These are phyloP conservation scores for Pao palembangensis DNA, from an alignment of 2,113 vertebrate genomes.

Conservation along the genomic window DNA sequence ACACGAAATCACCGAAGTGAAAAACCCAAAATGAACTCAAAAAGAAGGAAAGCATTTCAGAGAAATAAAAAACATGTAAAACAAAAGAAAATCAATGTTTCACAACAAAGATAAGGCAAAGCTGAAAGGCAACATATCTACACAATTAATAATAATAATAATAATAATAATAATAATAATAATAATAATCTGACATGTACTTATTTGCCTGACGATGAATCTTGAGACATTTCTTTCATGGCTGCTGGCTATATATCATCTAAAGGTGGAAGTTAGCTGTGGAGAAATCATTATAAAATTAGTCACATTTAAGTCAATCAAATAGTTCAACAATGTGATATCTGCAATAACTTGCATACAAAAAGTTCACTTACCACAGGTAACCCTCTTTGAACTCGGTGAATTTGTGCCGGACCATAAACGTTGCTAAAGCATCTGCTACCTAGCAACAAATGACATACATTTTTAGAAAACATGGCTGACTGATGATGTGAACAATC, in stretches of 20 bases:
- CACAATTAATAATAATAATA: constrained; percentile 49
- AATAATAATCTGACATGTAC: constrained; percentile 27
- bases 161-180: constrained; percentile 40
- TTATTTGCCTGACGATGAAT: constrained; percentile 43
- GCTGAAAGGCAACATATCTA: constrained; percentile 59
- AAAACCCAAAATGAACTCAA: constrained; percentile 60
- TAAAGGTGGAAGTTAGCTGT: constrained; percentile 59
- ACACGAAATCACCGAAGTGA: constrained; percentile 53
- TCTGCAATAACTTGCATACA: neutral
- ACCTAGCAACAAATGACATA: constrained; percentile 72
- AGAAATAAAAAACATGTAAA: constrained; percentile 44
- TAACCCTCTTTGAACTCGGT: constrained; percentile 93
- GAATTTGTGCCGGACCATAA: constrained; percentile 96
- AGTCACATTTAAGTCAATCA: too few species aligned
- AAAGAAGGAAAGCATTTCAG: constrained; percentile 39
- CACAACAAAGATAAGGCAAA: constrained; percentile 66
- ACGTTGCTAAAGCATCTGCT: constrained; percentile 92
- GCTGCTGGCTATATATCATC: constrained; percentile 42
- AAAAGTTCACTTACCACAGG: constrained; percentile 82
- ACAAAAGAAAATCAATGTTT: constrained; percentile 37
- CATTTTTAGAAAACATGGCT: neutral
- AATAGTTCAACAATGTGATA: too few species aligned
- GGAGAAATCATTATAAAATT: constrained; percentile 16
- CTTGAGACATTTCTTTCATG: constrained; percentile 45
- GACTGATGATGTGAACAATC: neutral